Evolutionary conservation across 2,113 vertebrate genomes (phyloP).

Genomic region (Ovibos moschatus): DNA sequence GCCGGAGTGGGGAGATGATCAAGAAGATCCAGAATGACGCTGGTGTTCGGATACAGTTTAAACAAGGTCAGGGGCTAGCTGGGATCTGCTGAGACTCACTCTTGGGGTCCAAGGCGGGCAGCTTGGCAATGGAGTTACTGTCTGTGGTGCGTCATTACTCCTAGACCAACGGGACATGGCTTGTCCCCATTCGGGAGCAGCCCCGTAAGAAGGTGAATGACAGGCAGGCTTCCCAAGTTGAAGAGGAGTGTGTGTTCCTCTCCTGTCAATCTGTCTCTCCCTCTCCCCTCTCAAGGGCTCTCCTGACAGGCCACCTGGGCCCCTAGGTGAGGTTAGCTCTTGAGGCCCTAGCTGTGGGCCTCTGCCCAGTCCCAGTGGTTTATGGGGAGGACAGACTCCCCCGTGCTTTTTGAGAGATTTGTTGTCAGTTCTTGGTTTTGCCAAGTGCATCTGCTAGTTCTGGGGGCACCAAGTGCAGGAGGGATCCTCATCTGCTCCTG

Average conservation of each 20-base stretch:
- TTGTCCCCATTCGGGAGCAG: not conserved
- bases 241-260: not conserved
- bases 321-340: not conserved
- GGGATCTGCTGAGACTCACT: not conserved
- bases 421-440: not conserved
- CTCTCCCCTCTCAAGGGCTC: not conserved
- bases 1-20: conserved; percentile 94
- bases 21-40: conserved; percentile 96
- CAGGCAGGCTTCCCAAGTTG: not conserved
- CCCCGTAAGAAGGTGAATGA: accelerated
- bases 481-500: not conserved
- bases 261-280: accelerated
- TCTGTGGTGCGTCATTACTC: not conserved
- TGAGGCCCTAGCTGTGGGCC: not conserved
- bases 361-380: not conserved
- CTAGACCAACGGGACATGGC: accelerated
- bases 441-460: not conserved
- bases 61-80: conserved; percentile 84
- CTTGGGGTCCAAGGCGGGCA: not conserved
- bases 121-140: not conserved
- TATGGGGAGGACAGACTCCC: not conserved
- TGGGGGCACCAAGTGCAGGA: not conserved
- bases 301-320: too few relatives aligned
- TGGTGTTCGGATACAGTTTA: conserved; percentile 94
- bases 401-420: not conserved